phyloP scores from a whole-genome alignment of 2,797 vertebrate species.

The Microcaecilia unicolor region DNA sequence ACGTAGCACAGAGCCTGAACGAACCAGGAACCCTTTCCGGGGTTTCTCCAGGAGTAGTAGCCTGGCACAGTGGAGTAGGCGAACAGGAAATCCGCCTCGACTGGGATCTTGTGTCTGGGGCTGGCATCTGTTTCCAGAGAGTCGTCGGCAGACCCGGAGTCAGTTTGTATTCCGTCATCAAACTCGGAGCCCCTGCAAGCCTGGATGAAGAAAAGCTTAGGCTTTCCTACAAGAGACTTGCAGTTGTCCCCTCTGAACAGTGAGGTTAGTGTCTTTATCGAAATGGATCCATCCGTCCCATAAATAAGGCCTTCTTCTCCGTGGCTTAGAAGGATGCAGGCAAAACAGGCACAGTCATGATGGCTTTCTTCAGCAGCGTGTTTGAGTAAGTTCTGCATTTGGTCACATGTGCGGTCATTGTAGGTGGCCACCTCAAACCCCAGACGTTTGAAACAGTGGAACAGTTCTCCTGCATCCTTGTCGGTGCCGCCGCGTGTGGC shows the following conservation, averaged over 20 bases:
- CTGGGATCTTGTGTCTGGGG: slow-evolving; percentile 83
- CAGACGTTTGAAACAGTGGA: slow-evolving; percentile 77
- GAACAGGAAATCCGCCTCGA: slow-evolving; percentile 95
- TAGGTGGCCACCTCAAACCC: slow-evolving; percentile 76
- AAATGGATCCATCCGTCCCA: slow-evolving; percentile 79
- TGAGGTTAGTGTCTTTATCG: slow-evolving; percentile 82
- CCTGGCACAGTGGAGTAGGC: slow-evolving; percentile 96
- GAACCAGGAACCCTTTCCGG: slow-evolving; percentile 91
- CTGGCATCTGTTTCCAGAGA: slow-evolving; percentile 79
- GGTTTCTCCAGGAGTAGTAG: slow-evolving; percentile 95
- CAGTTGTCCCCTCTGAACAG: slow-evolving; percentile 93
- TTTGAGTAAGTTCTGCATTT: slow-evolving; percentile 72
- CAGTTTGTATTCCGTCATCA: slow-evolving; percentile 90
- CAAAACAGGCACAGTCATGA: slow-evolving; percentile 84
- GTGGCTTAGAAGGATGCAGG: slow-evolving; percentile 91
- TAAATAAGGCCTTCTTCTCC: slow-evolving; percentile 92
- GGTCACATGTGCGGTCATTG: slow-evolving; percentile 76
- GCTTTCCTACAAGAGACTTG: slow-evolving; percentile 90
- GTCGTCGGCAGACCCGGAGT: slow-evolving; percentile 81
- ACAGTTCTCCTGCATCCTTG: slow-evolving; percentile 78
- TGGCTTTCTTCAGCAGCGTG: slow-evolving; percentile 85
- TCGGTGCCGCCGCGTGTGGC: slow-evolving; percentile 83
- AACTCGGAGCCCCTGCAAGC: slow-evolving; percentile 91
- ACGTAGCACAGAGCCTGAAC: slow-evolving; percentile 88
- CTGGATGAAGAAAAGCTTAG: slow-evolving; percentile 98